A percentile compares a stretch with the other conserved stretches of the same genome.
Conservation (phyloP, 2,888 invertebrate species). For the Gerosis bhagava region DNA sequence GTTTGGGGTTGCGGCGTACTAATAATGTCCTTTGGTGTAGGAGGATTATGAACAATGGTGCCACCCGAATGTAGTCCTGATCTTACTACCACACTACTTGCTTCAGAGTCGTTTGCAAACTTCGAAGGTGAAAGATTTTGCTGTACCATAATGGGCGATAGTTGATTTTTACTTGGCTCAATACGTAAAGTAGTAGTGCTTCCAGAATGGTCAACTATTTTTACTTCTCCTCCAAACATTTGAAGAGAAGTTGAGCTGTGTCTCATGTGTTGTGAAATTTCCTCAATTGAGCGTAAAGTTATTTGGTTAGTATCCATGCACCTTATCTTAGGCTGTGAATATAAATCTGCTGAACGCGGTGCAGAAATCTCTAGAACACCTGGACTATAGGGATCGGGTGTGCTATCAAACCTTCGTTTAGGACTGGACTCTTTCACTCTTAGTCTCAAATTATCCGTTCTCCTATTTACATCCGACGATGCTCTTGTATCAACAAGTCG, state of each 20-base stretch:
- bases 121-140: constrained; percentile 74
- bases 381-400: constrained; percentile 66
- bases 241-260: constrained; percentile 81
- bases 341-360: constrained; percentile 64
- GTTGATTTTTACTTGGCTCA: constrained; percentile 83
- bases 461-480: constrained; percentile 66
- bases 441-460: constrained; percentile 58
- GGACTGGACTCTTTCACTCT: constrained; percentile 61
- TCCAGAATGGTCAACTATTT: constrained; percentile 87
- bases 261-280: constrained; percentile 80
- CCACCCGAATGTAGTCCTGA: constrained; percentile 93
- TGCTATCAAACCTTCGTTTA: constrained; percentile 65
- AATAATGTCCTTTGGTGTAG: constrained; percentile 72
- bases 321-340: constrained; percentile 74
- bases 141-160: constrained; percentile 81
- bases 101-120: constrained; percentile 70
- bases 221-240: constrained; percentile 91
- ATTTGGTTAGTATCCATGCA: constrained; percentile 73
- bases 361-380: constrained; percentile 66
- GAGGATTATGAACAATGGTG: constrained; percentile 86
- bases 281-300: constrained; percentile 79
- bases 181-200: constrained; percentile 87
- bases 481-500: constrained; percentile 86
- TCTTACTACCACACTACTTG: constrained; percentile 88
- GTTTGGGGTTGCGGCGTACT: constrained; percentile 71